These are phyloP conservation scores for Mus minutoides DNA, from an alignment of 2,797 vertebrate species.

Conservation along the genomic window DNA sequence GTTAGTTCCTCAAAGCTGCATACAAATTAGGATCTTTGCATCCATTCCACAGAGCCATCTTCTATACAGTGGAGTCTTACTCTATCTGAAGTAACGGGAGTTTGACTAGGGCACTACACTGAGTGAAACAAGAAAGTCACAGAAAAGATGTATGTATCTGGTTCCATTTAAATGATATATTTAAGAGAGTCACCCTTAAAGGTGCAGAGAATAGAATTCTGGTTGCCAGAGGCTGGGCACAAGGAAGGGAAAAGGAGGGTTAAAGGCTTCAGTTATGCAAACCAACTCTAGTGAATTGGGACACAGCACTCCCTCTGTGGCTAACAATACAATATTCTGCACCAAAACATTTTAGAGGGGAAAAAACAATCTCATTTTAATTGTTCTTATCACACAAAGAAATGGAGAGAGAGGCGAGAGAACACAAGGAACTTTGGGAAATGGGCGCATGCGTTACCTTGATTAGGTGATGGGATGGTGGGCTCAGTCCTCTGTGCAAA, in stretches of 20 bases:
- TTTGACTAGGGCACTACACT: not conserved
- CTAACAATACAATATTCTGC: not conserved
- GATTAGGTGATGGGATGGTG: not conserved
- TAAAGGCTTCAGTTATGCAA: not conserved
- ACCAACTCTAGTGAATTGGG: not conserved
- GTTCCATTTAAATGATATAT: not conserved
- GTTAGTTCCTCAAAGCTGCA: not conserved
- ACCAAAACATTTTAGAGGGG: not conserved
- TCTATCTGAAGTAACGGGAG: not conserved
- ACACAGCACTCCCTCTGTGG: not conserved
- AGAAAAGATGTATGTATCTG: not conserved
- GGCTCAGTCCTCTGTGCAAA: not conserved
- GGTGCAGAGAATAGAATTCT: not conserved
- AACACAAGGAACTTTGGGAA: not conserved
- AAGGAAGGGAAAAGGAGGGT: not conserved
- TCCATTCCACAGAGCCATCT: not conserved
- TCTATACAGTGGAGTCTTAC: not conserved
- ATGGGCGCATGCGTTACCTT: not conserved
- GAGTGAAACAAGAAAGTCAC: not conserved
- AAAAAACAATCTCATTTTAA: not conserved
- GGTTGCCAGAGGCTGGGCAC: not conserved
- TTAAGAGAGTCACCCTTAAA: not conserved
- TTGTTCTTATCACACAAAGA: not conserved
- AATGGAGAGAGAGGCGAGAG: not conserved
- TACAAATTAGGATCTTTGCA: not conserved